Conservation (phyloP, 2,888 invertebrate genomes). For the Cosmopolites sordidus region DNA sequence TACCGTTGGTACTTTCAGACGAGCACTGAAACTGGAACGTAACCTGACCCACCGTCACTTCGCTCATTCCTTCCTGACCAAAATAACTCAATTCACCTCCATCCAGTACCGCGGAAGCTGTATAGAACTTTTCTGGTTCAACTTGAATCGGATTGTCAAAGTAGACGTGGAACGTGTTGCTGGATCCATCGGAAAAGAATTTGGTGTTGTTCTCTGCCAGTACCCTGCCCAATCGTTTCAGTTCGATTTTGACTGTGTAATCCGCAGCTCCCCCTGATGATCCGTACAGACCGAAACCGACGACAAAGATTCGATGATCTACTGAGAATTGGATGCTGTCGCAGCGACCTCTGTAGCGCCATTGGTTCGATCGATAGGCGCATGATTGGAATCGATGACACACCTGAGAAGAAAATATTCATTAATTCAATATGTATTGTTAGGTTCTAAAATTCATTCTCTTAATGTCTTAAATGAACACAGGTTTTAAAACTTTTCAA, state of each 20-base stretch:
- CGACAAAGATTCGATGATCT: slow-evolving; percentile 91
- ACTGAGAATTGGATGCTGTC: slow-evolving; percentile 97
- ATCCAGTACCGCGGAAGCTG: slow-evolving; percentile 91
- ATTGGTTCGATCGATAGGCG: slow-evolving; percentile 94
- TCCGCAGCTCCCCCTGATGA: slow-evolving; percentile 94
- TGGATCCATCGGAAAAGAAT: slow-evolving; percentile 95
- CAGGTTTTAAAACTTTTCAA: no score
- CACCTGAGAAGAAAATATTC: slow-evolving; percentile 54
- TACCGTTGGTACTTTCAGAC: slow-evolving; percentile 95
- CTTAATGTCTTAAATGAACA: no score
- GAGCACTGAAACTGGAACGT: slow-evolving; percentile 97
- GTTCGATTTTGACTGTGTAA: slow-evolving; percentile 90
- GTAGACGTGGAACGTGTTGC: slow-evolving; percentile 90
- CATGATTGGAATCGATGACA: slow-evolving; percentile 96
- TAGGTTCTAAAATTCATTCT: no score
- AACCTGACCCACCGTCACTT: slow-evolving; percentile 87
- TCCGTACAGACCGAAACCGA: slow-evolving; percentile 93
- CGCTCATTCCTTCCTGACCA: slow-evolving; percentile 94
- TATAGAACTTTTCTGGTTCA: slow-evolving; percentile 91
- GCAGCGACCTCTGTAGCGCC: slow-evolving; percentile 93
- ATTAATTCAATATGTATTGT: no score
- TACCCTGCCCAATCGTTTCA: slow-evolving; percentile 83
- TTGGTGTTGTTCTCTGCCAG: slow-evolving; percentile 89
- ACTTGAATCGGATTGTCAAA: slow-evolving; percentile 74
- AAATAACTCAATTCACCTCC: slow-evolving; percentile 94